Base-by-base conservation (phyloP, 1,140 invertebrate genomes). In the Hirudo medicinalis region DNA sequence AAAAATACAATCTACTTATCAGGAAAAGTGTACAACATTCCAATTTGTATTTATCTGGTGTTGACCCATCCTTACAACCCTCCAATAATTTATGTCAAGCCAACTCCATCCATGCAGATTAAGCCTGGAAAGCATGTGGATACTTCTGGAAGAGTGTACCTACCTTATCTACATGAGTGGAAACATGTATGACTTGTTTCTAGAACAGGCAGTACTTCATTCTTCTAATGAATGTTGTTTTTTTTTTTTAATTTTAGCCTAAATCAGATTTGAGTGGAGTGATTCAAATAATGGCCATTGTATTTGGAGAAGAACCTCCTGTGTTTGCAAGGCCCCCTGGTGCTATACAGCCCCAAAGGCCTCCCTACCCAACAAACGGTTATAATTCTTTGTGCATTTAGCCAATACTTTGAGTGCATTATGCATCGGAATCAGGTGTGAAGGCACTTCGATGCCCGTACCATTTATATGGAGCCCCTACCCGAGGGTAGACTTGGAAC, bases 111-210 rank as follows among this genome's bases (percentile, higher is more conserved):
- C 74, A 99, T 99, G 96, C 87, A 88, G 70, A 94, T 99, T 72
- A 96, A 95, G 85, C 87, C 82, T n/a, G 96, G 93, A 22, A 88
- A 89, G 80, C 92, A 89, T 84, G 94, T 99, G 13, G 94, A 98
- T 82, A 88, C 90, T 74, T 94, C 89, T 84, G 96, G 96, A 32
- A 93, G 94, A 83, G 88, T 99, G 72, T 97, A 96, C 82, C 84
- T 99, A 73, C 95, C 95, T 11, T 99, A 96, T 85, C 84, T 99
- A 67, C 91, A 94, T 77, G 91, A 97, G 76, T 99, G 96, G 96
- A 87, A 87, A 76, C 87, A 89, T 75, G 89, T 90, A 81, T 87
- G 86, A 84, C 76, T 74, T 60, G 5, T 0, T 55, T 29, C 13
- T 11, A 5, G 1, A 11, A 49, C 13, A 49, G 15, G 15, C 15